Base-by-base conservation (phyloP, 2,113 vertebrate genomes). In the Grantiella picta region DNA sequence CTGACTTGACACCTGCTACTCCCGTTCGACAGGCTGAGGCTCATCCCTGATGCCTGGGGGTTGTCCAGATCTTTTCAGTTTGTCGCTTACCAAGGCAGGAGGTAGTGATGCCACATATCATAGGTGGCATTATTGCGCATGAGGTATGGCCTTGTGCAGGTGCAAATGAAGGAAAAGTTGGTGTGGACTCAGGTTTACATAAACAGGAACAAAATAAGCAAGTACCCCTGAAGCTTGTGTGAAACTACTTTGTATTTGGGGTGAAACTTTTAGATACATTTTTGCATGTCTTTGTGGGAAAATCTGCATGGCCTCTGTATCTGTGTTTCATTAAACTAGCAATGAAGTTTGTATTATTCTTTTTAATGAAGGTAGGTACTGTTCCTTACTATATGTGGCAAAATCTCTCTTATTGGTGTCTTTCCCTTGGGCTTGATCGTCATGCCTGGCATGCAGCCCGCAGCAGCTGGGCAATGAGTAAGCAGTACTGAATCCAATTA, bases 401-500 rank as follows among this genome's bases (percentile, higher is more conserved):
- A 94, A 93, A 93, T 83, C 12, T 0, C 44, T 77, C 60, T 61
- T 38, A 14, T 1, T 92, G 56, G 79, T 90, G 50, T 90, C 85
- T 90, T 63, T 94, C 93, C 85, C 90, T 63, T 66, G 82, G 79
- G 92, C 40, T 82, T 82, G 71, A 71, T 92, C 3, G 10, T 92
- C 85, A 96, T 6, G 7, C 57, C 68, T 96, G 94, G 94, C 65
- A 0, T 57, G 47, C 40, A 78, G 80, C 96, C 94, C 57, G 64
- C 63, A 77, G 87, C 95, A 96, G 94, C 94, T 94, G 93, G 93
- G 76, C 86, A 89, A 64, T 96, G 85, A 96, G 82, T 92, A 96
- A 96, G 92, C 90, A 94, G 57, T 89, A 13, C 76, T 95, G 93
- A 96, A 95, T 96, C 93, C 86, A 93, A 75, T 95, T 97, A 92